These are phyloP conservation scores for Sebastes matsubarae DNA, from an alignment of 2,797 vertebrate genomes.

Conservation along the genomic window DNA sequence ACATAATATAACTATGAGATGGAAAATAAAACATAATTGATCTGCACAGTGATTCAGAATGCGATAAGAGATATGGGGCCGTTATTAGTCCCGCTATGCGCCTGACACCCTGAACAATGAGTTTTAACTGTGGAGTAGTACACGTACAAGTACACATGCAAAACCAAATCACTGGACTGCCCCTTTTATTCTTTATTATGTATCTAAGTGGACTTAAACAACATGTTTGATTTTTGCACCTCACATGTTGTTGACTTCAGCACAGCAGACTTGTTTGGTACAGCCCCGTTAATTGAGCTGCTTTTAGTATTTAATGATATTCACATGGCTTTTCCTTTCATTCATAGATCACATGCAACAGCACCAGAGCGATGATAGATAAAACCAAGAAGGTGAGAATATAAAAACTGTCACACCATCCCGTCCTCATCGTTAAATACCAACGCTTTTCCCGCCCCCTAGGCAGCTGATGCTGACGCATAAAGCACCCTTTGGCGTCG, in stretches of 20 bases:
- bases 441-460: neutral
- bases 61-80: neutral
- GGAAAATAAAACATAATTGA: neutral
- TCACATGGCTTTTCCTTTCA: neutral
- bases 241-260: neutral
- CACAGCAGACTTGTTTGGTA: neutral
- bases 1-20: neutral
- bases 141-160: neutral
- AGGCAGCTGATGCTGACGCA: neutral
- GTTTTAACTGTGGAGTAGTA: neutral
- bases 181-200: neutral
- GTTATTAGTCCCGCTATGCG: neutral
- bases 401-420: neutral
- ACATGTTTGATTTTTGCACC: neutral
- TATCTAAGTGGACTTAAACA: neutral
- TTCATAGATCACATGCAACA: neutral
- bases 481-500: neutral
- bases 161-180: neutral
- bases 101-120: neutral
- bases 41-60: neutral
- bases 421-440: neutral
- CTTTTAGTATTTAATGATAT: constrained; percentile 35
- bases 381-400: neutral
- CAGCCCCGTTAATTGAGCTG: constrained; percentile 8
- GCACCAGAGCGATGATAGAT: neutral